Evolutionary conservation across 2,797 vertebrate genomes (phyloP).

Genomic region (Aldrovandia affinis): DNA sequence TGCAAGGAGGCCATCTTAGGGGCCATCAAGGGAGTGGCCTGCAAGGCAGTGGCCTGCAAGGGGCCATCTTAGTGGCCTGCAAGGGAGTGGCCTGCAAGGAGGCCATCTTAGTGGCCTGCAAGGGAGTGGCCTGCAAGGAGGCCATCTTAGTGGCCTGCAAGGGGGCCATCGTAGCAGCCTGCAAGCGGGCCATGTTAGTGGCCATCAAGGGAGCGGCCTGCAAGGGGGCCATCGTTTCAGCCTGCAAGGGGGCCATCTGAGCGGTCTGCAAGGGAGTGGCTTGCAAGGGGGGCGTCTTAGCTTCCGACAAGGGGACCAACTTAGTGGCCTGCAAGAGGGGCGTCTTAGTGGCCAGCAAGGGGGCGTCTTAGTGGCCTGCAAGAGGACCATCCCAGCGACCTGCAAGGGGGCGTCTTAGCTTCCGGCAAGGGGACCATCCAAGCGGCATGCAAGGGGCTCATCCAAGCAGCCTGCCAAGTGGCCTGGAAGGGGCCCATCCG

Average conservation of each 20-base stretch:
- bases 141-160: neutral
- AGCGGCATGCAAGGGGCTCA: slow-evolving; percentile 30
- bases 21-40: slow-evolving; percentile 37
- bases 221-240: neutral
- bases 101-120: too few relatives aligned
- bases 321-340: neutral
- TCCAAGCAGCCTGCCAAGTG: neutral
- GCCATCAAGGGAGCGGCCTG: slow-evolving; percentile 35
- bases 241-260: neutral
- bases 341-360: too few relatives aligned
- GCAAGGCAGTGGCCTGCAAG: neutral
- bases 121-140: neutral
- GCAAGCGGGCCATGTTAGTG: neutral
- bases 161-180: neutral
- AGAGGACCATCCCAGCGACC: neutral
- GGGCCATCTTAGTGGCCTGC: neutral
- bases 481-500: slow-evolving; percentile 49
- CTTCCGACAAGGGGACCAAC: neutral
- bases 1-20: neutral
- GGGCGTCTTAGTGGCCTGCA: too few relatives aligned
- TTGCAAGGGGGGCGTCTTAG: neutral
- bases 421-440: slow-evolving; percentile 25
- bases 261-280: too few relatives aligned
- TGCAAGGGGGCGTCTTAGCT: slow-evolving; percentile 57
- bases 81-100: neutral